A percentile compares a stretch with the other conserved stretches of the same genome.
Evolutionary conservation across 1,140 invertebrate species (phyloP).

Genomic region (Coptotermes formosanus): DNA sequence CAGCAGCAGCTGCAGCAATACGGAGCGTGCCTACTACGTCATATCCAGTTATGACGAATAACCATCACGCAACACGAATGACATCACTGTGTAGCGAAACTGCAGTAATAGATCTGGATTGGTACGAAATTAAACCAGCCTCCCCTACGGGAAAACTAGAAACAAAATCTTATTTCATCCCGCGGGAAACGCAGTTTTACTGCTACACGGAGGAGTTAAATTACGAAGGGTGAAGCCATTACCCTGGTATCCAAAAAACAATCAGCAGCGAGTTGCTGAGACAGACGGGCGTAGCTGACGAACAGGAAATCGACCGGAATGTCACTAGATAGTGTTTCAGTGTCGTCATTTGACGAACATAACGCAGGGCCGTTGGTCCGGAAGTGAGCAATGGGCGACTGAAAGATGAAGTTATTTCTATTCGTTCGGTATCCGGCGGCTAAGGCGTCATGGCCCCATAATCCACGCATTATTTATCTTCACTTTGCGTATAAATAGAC

Average conservation of each 20-base stretch:
- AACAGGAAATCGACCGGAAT: background rate
- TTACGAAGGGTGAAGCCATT: background rate
- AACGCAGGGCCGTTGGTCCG: background rate
- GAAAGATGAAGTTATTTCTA: slow-evolving; percentile 9
- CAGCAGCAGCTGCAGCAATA: background rate
- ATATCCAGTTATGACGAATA: background rate
- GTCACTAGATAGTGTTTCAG: background rate
- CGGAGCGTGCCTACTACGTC: background rate
- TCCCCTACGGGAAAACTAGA: background rate
- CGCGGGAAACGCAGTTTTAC: background rate
- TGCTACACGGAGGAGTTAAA: background rate
- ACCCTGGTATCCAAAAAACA: background rate
- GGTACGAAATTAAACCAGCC: background rate
- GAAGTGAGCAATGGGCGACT: background rate
- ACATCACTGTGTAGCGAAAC: background rate
- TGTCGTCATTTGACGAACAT: background rate
- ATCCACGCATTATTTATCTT: slow-evolving; percentile 4
- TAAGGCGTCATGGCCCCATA: background rate
- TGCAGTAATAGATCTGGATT: background rate
- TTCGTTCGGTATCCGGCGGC: background rate
- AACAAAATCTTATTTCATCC: background rate
- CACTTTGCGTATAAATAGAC: slow-evolving; percentile 16
- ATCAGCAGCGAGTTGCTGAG: background rate
- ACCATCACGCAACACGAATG: background rate
- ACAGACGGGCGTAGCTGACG: background rate